Conservation (phyloP, 2,888 invertebrate genomes). For the Ernsta delagoae region DNA sequence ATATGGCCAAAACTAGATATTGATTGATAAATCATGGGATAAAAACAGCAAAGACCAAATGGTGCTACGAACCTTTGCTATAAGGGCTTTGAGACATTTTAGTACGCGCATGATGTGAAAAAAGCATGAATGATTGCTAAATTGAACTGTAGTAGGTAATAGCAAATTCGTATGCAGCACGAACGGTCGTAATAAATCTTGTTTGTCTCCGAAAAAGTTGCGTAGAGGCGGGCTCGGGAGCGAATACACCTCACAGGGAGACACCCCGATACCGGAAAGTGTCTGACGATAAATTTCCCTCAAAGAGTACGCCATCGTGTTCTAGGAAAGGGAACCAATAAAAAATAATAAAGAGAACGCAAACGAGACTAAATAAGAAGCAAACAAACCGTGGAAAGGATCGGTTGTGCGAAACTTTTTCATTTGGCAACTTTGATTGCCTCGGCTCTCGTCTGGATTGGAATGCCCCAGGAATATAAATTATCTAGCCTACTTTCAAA, state of each 20-base stretch:
- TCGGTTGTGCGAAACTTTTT: conserved; percentile 59
- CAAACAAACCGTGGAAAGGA: conserved; percentile 49
- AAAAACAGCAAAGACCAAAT: too few relatives aligned
- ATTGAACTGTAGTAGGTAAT: conserved; percentile 38
- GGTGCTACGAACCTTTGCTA: too few relatives aligned
- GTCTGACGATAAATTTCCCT: conserved; percentile 57
- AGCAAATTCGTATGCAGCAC: conserved; percentile 45
- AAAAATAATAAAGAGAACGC: conserved; percentile 60
- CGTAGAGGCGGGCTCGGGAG: conserved; percentile 41
- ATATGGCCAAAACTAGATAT: too few relatives aligned
- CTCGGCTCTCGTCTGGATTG: conserved; percentile 44
- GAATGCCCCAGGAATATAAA: conserved; percentile 60
- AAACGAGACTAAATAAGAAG: conserved; percentile 50
- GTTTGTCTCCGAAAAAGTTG: conserved; percentile 54
- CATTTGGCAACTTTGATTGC: conserved; percentile 74
- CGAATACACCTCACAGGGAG: conserved; percentile 44
- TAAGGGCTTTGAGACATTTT: too few relatives aligned
- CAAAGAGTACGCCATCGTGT: conserved; percentile 41
- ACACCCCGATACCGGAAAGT: conserved; percentile 49
- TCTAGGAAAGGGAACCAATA: conserved; percentile 49
- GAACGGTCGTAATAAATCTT: conserved; percentile 57
- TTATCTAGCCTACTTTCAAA: conserved; percentile 47
- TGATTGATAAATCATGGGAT: too few relatives aligned
- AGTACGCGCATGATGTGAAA: neutral
- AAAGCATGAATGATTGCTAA: conserved; percentile 14